Percentiles rank a stretch among this genome's conserved stretches.
Conservation (phyloP, 1,140 invertebrate species). For the Yoshiicerus persimilis region DNA sequence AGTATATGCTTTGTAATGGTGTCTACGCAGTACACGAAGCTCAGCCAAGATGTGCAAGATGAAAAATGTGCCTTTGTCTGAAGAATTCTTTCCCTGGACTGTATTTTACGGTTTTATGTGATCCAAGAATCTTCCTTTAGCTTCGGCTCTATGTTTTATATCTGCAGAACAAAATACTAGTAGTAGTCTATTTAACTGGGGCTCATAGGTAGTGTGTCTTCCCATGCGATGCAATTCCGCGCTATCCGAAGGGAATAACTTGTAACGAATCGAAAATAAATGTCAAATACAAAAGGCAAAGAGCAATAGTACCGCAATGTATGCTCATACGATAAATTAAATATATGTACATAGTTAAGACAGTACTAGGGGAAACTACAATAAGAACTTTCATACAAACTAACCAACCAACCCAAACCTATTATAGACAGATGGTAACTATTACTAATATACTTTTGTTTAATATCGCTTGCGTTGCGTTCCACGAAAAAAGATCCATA, state of each 20-base stretch:
- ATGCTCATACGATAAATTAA: background rate
- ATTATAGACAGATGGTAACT: no score
- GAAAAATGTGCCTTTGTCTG: background rate
- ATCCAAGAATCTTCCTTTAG: background rate
- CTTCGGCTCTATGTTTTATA: background rate
- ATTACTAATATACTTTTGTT: no score
- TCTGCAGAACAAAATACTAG: background rate
- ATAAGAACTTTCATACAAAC: no score
- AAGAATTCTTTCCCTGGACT: background rate
- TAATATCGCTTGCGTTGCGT: no score
- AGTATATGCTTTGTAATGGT: background rate
- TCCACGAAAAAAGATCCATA: no score
- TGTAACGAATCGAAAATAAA: conserved; percentile 1
- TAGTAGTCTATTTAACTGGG: background rate
- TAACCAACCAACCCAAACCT: no score
- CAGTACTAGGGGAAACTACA: no score
- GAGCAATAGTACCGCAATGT: background rate
- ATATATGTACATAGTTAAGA: background rate
- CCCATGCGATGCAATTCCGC: background rate
- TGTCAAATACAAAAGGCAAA: background rate
- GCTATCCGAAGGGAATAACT: background rate
- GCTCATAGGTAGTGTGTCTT: background rate
- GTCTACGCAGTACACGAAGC: background rate
- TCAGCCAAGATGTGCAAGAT: background rate
- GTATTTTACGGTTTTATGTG: background rate